phyloP scores from a whole-genome alignment of 2,113 vertebrate genomes.

The Prionailurus bengalensis region DNA sequence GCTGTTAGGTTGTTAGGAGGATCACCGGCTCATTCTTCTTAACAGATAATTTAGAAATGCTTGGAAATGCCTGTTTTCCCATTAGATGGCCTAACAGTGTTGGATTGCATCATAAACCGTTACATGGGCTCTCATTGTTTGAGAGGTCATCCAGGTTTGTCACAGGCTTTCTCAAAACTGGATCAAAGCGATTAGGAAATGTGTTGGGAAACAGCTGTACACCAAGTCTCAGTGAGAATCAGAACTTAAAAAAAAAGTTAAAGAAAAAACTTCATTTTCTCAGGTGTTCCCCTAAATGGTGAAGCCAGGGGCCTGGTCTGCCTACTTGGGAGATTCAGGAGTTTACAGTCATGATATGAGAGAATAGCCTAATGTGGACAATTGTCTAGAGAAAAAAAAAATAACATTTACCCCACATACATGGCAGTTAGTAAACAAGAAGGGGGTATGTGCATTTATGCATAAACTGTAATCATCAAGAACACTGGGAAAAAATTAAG shows the following conservation, averaged over 20 bases:
- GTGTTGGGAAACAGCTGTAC: background rate
- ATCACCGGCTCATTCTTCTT: constrained; percentile 25
- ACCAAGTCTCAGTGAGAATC: background rate
- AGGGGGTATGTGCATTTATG: background rate
- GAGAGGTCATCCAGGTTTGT: constrained; percentile 1
- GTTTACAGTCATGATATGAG: background rate
- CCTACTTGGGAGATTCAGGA: background rate
- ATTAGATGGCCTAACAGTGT: background rate
- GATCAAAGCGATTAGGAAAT: background rate
- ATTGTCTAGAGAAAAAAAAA: background rate
- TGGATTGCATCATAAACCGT: background rate
- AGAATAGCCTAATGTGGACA: background rate
- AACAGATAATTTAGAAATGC: background rate
- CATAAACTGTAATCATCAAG: background rate
- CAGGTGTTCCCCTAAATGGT: background rate
- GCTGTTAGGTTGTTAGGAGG: background rate
- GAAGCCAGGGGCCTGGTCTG: background rate
- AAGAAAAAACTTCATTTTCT: background rate
- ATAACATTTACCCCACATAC: background rate
- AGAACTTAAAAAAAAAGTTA: background rate
- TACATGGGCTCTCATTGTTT: background rate
- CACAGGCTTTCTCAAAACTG: constrained; percentile 24
- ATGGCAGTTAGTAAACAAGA: background rate
- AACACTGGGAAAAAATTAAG: background rate
- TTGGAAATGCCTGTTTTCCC: background rate